phyloP scores from a whole-genome alignment of 2,797 vertebrate genomes.

The Gallinago nigripennis region DNA sequence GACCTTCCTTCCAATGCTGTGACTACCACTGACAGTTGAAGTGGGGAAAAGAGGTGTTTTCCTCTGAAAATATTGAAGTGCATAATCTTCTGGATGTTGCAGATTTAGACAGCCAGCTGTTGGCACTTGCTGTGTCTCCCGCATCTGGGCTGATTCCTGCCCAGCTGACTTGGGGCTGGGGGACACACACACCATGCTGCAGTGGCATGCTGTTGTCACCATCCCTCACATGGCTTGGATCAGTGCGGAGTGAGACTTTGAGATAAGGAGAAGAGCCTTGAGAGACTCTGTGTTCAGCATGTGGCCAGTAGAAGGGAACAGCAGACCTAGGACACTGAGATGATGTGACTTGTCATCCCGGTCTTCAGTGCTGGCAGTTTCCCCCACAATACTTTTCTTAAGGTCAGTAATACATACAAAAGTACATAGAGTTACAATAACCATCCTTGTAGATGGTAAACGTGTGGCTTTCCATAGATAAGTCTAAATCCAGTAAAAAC shows the following conservation, averaged over 20 bases:
- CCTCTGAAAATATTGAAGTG: neutral
- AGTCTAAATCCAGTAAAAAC: constrained; percentile 16
- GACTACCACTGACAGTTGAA: neutral
- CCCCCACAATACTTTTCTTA: neutral
- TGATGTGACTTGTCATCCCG: neutral
- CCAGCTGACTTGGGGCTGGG: neutral
- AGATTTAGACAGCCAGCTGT: neutral
- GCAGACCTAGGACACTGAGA: neutral
- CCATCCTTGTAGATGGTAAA: neutral
- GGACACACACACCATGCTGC: neutral
- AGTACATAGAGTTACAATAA: neutral
- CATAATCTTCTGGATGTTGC: neutral
- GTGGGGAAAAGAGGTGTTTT: neutral
- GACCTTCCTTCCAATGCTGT: neutral
- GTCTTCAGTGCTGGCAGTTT: neutral
- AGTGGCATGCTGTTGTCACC: neutral
- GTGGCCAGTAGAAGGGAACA: neutral
- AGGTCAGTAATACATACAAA: neutral
- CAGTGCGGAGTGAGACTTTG: neutral
- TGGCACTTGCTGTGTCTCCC: neutral
- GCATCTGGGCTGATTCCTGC: neutral
- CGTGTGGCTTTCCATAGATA: neutral
- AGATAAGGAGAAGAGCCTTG: neutral
- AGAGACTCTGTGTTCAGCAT: neutral
- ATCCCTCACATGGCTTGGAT: neutral